A percentile compares a stretch with the other conserved stretches of the same genome.
Evolutionary conservation across 1,140 invertebrate genomes (phyloP).

Genomic region (Sinella curviseta): DNA sequence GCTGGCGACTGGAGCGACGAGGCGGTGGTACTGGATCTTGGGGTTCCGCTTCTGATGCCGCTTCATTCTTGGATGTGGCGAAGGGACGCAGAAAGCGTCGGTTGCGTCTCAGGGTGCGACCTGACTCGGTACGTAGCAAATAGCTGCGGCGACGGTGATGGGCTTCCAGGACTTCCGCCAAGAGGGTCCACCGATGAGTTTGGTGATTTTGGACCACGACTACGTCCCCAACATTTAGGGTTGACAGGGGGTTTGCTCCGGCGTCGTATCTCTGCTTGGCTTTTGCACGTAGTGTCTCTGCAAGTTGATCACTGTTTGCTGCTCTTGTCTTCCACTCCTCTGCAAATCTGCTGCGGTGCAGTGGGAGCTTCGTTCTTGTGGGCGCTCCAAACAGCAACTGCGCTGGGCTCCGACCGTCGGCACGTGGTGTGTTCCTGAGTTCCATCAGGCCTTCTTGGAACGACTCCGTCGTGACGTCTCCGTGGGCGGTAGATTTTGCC

Average conservation of each 20-base stretch:
- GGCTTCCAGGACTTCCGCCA: not conserved
- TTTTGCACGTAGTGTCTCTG: not conserved
- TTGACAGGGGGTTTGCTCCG: not conserved
- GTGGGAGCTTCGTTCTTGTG: not conserved
- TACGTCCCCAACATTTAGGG: not conserved
- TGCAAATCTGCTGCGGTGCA: not conserved
- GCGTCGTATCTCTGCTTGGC: not conserved
- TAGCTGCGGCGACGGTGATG: not conserved
- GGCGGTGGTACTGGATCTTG: no score
- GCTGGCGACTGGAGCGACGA: no score
- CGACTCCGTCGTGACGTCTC: not conserved
- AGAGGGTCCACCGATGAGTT: not conserved
- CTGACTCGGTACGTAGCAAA: not conserved
- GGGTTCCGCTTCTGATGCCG: no score
- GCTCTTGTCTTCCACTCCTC: not conserved
- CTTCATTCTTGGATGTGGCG: no score
- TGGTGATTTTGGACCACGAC: not conserved
- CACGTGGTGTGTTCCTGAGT: no score
- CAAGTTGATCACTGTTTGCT: not conserved
- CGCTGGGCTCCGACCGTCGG: no score
- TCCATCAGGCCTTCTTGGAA: not conserved
- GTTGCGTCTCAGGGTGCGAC: not conserved
- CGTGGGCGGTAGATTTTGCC: not conserved
- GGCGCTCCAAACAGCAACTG: not conserved
- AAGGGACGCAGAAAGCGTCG: not conserved